Conservation (phyloP, 2,797 vertebrate species). For the Microchirus variegatus region DNA sequence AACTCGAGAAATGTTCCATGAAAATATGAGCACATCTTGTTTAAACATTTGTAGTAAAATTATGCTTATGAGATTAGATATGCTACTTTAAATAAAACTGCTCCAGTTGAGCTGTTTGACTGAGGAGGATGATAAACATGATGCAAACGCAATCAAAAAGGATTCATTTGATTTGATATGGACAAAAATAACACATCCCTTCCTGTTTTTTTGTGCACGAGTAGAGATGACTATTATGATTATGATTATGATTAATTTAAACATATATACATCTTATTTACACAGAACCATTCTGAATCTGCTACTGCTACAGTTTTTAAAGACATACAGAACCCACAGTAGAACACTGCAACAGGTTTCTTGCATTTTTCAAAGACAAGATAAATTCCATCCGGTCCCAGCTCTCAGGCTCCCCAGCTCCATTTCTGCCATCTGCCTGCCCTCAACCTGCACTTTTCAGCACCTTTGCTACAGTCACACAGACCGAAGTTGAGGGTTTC, state of each 20-base stretch:
- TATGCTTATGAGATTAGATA: constrained; percentile 7
- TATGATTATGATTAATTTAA: constrained; percentile 40
- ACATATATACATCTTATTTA: constrained; percentile 53
- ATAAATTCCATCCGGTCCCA: no score
- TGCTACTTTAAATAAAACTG: constrained; percentile 29
- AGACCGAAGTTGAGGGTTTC: no score
- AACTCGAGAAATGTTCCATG: constrained; percentile 6
- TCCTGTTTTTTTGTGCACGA: constrained; percentile 35
- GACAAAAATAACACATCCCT: constrained; percentile 42
- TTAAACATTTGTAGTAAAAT: constrained; percentile 1
- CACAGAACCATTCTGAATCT: constrained; percentile 25
- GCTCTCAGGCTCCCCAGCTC: no score
- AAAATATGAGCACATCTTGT: background rate
- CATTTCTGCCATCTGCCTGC: no score
- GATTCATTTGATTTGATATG: constrained; percentile 52
- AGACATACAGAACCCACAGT: no score
- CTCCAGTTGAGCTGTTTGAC: constrained; percentile 8
- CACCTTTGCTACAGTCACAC: no score
- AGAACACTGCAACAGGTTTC: no score
- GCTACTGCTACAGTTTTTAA: no score
- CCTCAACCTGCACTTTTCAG: no score
- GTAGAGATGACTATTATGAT: constrained; percentile 30
- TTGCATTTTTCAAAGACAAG: no score
- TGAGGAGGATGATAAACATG: constrained; percentile 28
- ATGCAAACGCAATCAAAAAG: constrained; percentile 34